Evolutionary conservation across 92 coral and sea anemone species (phyloP).

Genomic region (Montipora capitata): DNA sequence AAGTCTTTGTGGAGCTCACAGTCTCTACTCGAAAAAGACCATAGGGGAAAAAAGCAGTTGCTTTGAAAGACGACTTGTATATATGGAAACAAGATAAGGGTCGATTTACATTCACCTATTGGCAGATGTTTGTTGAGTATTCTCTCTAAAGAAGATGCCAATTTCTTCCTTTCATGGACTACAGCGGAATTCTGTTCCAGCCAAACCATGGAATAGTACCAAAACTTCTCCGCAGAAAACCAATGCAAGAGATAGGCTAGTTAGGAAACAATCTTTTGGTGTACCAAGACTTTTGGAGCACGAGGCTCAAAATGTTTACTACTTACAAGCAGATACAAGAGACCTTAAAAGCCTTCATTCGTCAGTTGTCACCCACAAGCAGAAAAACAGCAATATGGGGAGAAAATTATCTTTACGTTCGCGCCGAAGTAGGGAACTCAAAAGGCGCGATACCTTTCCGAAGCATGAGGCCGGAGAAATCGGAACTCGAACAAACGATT

Average conservation of each 20-base stretch:
- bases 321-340: background rate
- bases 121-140: background rate
- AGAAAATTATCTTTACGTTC: constrained; percentile 5
- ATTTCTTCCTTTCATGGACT: constrained; percentile 88
- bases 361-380: background rate
- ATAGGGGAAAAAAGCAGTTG: background rate
- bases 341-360: background rate
- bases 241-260: background rate
- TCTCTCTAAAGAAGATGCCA: constrained; percentile 74
- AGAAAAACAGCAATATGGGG: background rate
- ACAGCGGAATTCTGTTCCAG: constrained; percentile 45
- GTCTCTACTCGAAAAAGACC: background rate
- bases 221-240: constrained; percentile 9
- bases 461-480: background rate
- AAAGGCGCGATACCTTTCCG: constrained; percentile 54
- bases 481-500: background rate
- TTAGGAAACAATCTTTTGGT: constrained; percentile 21
- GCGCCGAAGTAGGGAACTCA: constrained; percentile 6
- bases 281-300: constrained; percentile 20
- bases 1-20: background rate
- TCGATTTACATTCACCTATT: background rate
- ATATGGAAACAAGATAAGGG: background rate
- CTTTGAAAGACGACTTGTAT: background rate
- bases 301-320: background rate
- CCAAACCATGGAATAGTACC: constrained; percentile 80